A percentile compares a stretch with the other conserved stretches of the same genome.
Conservation (phyloP, 2,888 invertebrate species). For the Notocelia uddmanniana region DNA sequence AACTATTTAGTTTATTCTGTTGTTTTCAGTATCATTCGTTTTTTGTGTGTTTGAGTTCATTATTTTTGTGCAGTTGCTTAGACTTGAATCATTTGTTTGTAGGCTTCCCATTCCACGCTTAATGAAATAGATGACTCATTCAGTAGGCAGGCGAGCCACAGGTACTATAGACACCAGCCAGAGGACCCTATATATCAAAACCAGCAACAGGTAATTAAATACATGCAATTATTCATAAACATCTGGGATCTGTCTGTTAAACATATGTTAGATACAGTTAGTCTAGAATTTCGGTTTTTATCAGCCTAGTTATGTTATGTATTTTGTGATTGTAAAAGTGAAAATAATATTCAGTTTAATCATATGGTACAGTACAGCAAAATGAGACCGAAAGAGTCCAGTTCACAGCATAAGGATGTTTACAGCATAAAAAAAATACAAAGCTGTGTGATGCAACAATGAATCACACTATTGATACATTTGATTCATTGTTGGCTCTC, state of each 20-base stretch:
- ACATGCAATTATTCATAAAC: neutral
- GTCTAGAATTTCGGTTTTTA: neutral
- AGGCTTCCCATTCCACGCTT: conserved; percentile 79
- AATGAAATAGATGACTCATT: conserved; percentile 83
- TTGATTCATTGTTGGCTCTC: neutral
- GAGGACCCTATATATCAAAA: conserved; percentile 83
- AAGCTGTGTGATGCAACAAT: too few species aligned
- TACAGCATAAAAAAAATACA: neutral
- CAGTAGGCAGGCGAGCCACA: conserved; percentile 80
- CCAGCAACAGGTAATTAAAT: conserved; percentile 75
- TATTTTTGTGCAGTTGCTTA: conserved; percentile 20
- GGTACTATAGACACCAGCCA: conserved; percentile 73
- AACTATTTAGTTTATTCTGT: conserved; percentile 48
- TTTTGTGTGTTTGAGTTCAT: conserved; percentile 21
- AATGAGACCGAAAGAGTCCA: neutral
- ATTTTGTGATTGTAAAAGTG: too few species aligned
- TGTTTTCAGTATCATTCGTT: conserved; percentile 13
- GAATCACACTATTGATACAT: neutral
- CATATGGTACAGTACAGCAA: too few species aligned
- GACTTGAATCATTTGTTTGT: conserved; percentile 43
- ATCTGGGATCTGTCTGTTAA: neutral
- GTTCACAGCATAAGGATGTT: neutral
- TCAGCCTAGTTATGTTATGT: neutral
- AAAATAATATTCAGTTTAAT: too few species aligned
- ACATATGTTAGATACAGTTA: neutral